Base-by-base conservation (phyloP, 1,140 invertebrate species). In the Brachystomella parvula region DNA sequence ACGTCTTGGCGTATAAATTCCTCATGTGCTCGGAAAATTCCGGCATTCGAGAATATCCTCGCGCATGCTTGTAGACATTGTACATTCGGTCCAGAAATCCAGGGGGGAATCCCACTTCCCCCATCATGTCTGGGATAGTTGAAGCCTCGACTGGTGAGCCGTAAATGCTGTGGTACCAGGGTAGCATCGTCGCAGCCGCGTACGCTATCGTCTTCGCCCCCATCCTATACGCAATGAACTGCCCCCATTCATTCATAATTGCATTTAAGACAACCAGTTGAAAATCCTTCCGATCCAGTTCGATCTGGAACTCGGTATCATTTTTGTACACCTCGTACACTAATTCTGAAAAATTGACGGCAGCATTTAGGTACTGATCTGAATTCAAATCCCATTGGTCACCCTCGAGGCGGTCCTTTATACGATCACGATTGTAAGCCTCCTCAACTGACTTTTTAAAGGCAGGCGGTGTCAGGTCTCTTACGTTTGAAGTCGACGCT, bases 61-160 rank as follows among this genome's bases (percentile, higher is more conserved):
- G 2, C 9, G 31, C 3, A 33, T 62, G 39, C 9, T 12, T 3
- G n/a, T 31, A 60, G 6, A 60, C 29, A 26, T 60, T 60, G 12
- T 32, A 35, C 58, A 60, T 32, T 9, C 58, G 12, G 9, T 60
- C 53, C 9, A 60, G 30, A 60, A 60, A 60, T 17, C n/a, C 31
- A 9, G 15, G 58, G 30, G 30, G 33, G 58, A 6, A 60, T 26
- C 29, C 58, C 6, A 15, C 17, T 29, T 6, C 19, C 15, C 6
- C 53, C 32, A 35, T 35, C 9, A 60, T 28, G 9, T 60, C 58
- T 26, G 58, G 58, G 9, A 60, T 32, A 9, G 9, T 30, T 9
- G 58, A 60, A 19, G 24, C 58, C 29, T 60, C 29, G 3, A 30
- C 17, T 6, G 58, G 58, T 9, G 33, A 3, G 3, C 58, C 58